Evolutionary conservation across 2,888 invertebrate genomes (phyloP).

Genomic region (Patella ulyssiponensis): DNA sequence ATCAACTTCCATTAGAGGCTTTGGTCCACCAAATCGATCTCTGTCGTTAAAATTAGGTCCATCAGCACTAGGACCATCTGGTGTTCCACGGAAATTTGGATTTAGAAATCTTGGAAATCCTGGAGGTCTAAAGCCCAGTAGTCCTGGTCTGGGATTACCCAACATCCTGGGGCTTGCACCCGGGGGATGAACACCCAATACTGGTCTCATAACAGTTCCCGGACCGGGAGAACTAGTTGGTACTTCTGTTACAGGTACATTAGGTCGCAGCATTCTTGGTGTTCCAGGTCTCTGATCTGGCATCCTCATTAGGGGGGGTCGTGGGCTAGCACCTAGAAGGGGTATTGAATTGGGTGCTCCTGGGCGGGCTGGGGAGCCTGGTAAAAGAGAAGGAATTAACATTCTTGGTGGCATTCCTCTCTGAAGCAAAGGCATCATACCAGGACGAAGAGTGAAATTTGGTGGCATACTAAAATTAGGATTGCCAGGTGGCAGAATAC

Average conservation of each 20-base stretch:
- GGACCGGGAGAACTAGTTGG: conserved; percentile 37
- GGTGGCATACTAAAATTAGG: conserved; percentile 13
- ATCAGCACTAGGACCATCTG: conserved; percentile 21
- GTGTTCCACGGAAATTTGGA: conserved; percentile 24
- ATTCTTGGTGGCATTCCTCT: conserved; percentile 3
- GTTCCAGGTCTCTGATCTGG: background rate
- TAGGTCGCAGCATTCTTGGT: background rate
- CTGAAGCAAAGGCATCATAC: conserved; percentile 13
- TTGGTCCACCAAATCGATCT: conserved; percentile 36
- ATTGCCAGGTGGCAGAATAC: background rate
- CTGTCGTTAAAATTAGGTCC: conserved; percentile 22
- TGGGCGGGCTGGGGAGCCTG: conserved; percentile 26
- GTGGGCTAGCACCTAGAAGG: conserved; percentile 22
- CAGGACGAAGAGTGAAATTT: conserved; percentile 13
- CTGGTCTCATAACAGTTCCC: conserved; percentile 35
- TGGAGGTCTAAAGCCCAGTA: conserved; percentile 38
- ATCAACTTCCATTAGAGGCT: conserved; percentile 35
- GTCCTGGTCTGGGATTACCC: conserved; percentile 32
- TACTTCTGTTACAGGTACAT: conserved; percentile 26
- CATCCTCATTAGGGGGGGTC: conserved; percentile 26
- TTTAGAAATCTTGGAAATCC: conserved; percentile 15
- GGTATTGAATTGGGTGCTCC: conserved; percentile 28
- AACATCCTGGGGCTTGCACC: conserved; percentile 30
- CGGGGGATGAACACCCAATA: conserved; percentile 13
- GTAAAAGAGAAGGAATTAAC: conserved; percentile 19